These are phyloP conservation scores for Chelonia mydas DNA, from an alignment of 2,797 vertebrate genomes.

Conservation along the genomic window DNA sequence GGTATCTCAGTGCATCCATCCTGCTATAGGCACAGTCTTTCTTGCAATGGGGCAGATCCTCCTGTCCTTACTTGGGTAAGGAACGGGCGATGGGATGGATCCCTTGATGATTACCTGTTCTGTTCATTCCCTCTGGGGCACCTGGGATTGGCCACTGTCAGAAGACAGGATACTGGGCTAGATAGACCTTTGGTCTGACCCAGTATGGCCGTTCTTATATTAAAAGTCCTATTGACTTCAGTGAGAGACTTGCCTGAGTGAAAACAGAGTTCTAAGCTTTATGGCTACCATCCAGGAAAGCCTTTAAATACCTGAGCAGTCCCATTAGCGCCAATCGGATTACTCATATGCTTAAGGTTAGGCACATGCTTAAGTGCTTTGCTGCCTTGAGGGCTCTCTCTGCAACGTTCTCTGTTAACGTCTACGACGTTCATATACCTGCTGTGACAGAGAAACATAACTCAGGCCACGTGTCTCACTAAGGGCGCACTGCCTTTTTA, in stretches of 20 bases:
- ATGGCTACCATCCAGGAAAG: neutral
- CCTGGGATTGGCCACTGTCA: too few relatives aligned
- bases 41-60: rapidly evolving
- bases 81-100: too few relatives aligned
- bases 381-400: neutral
- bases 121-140: too few relatives aligned
- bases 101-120: too few relatives aligned
- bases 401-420: neutral
- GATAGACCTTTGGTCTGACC: too few relatives aligned
- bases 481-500: neutral
- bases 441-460: neutral
- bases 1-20: neutral
- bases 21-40: neutral
- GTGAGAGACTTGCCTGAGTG: neutral
- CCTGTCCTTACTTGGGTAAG: neutral
- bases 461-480: neutral
- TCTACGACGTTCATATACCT: neutral
- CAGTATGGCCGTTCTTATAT: too few relatives aligned
- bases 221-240: neutral
- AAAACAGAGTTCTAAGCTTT: neutral
- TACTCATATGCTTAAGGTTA: neutral
- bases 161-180: too few relatives aligned
- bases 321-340: neutral
- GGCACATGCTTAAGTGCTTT: rapidly evolving
- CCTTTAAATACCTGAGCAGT: neutral